Evolutionary conservation across 2,888 invertebrate genomes (phyloP).

Genomic region (Drosophila melanocephala): DNA sequence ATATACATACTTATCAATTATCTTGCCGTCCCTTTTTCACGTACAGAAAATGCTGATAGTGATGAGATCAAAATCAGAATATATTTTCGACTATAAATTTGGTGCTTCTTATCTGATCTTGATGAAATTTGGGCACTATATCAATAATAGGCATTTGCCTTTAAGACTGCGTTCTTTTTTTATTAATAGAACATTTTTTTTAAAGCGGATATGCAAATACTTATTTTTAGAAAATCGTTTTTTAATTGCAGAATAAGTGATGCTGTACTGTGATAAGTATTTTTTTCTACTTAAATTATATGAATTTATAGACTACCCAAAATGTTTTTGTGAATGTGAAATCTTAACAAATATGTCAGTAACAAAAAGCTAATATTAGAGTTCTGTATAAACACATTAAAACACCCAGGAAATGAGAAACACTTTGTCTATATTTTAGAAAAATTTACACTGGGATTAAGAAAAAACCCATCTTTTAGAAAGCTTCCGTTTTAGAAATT

Average conservation of each 20-base stretch:
- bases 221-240: not conserved
- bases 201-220: not conserved
- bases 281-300: not conserved
- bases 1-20: too few relatives aligned
- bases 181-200: not conserved
- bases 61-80: too few relatives aligned
- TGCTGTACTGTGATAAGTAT: not conserved
- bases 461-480: not conserved
- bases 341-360: not conserved
- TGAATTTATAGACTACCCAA: not conserved
- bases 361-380: not conserved
- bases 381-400: not conserved
- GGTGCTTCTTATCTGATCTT: too few relatives aligned
- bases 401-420: not conserved
- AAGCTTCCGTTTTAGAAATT: not conserved
- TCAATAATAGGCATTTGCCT: not conserved
- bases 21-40: too few relatives aligned
- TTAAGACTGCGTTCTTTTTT: not conserved
- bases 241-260: not conserved
- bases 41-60: too few relatives aligned
- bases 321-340: not conserved
- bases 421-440: not conserved
- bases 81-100: too few relatives aligned
- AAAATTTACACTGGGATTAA: not conserved
- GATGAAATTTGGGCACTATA: too few relatives aligned